Evolutionary conservation across 64 coral and sea anemone genomes (phyloP).

Genomic region (Trachythela sp.): DNA sequence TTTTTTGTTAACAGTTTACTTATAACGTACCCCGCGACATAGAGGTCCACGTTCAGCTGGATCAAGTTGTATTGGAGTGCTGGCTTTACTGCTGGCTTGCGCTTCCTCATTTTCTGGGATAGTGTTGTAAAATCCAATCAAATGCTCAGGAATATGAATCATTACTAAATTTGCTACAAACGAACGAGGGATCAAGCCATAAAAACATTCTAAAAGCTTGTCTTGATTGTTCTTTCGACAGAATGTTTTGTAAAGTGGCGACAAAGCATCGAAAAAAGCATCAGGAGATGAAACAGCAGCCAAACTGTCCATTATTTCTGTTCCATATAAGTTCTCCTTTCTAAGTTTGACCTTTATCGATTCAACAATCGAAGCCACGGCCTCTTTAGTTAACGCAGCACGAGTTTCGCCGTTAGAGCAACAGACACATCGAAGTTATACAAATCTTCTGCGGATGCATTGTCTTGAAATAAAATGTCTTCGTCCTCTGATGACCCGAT

Average conservation of each 20-base stretch:
- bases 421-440: neutral
- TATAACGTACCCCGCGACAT: no score
- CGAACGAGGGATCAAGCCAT: neutral
- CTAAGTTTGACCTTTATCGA: neutral
- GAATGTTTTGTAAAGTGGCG: neutral
- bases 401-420: neutral
- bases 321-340: neutral
- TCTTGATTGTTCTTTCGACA: neutral
- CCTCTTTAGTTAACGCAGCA: neutral
- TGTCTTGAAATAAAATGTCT: neutral
- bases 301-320: neutral
- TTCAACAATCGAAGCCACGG: neutral
- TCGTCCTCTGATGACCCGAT: neutral
- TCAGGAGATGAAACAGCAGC: neutral
- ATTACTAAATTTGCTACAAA: neutral
- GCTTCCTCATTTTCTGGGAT: no score
- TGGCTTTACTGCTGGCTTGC: no score
- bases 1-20: no score
- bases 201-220: neutral
- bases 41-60: no score
- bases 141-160: neutral
- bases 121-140: neutral
- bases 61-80: neutral
- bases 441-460: neutral
- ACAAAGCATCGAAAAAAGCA: neutral